A percentile compares a stretch with the other conserved stretches of the same genome.
These are phyloP conservation scores for Falco biarmicus DNA, from an alignment of 2,797 vertebrate species.

Conservation along the genomic window DNA sequence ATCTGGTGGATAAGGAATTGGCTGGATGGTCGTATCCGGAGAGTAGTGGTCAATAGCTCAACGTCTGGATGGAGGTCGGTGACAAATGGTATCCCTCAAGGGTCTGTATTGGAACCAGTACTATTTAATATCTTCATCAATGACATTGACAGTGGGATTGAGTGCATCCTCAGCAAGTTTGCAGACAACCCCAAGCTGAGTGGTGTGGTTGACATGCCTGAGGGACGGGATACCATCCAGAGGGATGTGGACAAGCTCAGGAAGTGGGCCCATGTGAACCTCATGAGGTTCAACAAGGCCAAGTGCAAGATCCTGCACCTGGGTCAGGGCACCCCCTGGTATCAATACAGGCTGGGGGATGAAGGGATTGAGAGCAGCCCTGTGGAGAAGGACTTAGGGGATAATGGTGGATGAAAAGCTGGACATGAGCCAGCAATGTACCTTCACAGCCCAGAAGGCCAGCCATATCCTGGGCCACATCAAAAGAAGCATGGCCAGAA, in stretches of 20 bases:
- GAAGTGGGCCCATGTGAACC: background rate
- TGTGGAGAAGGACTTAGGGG: background rate
- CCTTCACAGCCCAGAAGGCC: background rate
- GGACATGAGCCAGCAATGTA: background rate
- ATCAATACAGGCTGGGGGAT: background rate
- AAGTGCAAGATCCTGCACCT: background rate
- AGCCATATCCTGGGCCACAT: background rate
- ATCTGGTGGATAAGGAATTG: background rate
- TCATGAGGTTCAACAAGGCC: background rate
- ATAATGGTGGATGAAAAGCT: background rate
- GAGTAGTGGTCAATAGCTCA: rapidly evolving
- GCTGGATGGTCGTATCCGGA: background rate
- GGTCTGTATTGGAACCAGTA: background rate
- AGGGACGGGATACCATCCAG: background rate
- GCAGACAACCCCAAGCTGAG: background rate
- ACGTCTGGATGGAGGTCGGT: background rate
- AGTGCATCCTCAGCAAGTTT: background rate
- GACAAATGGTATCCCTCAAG: background rate
- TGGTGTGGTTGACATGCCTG: background rate
- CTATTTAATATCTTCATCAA: background rate
- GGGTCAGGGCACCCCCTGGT: too few species aligned
- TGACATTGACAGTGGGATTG: background rate
- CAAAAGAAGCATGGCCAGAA: background rate
- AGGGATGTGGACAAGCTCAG: rapidly evolving
- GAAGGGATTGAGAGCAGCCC: background rate